Evolutionary conservation across 2,797 vertebrate species (phyloP).

Genomic region (Nasua narica): DNA sequence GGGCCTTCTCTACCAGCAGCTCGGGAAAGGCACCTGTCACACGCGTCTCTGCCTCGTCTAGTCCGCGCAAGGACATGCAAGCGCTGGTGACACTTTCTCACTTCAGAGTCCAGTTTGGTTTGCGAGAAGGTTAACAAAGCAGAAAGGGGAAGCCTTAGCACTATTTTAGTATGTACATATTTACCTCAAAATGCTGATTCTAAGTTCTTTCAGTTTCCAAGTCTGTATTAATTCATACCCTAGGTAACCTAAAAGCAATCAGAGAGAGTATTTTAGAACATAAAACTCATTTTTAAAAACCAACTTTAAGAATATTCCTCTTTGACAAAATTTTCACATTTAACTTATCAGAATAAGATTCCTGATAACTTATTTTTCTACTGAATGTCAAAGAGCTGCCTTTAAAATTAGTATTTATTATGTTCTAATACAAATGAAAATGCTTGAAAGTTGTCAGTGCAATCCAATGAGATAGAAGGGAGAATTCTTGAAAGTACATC

Average conservation of each 20-base stretch:
- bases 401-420: conserved; percentile 41
- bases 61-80: not conserved
- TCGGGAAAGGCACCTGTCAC: not conserved
- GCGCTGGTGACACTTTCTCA: not conserved
- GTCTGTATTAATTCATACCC: conserved; percentile 83
- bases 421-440: conserved; percentile 64
- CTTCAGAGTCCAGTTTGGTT: conserved; percentile 52
- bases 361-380: conserved; percentile 61
- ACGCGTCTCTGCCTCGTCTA: not conserved
- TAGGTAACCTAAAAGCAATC: conserved; percentile 85
- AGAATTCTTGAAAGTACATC: not conserved
- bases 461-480: conserved; percentile 3
- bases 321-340: conserved; percentile 76
- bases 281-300: conserved; percentile 74
- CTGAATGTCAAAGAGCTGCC: conserved; percentile 53
- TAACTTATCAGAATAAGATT: conserved; percentile 68
- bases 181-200: conserved; percentile 84
- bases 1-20: rapidly evolving
- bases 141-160: conserved; percentile 52
- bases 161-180: conserved; percentile 76
- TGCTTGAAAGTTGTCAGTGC: conserved; percentile 19
- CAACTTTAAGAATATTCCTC: conserved; percentile 74
- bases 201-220: conserved; percentile 84
- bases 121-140: conserved; percentile 62
- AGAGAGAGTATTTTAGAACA: conserved; percentile 81